Conservation (phyloP, 2,888 invertebrate species). For the Drosophila yooni region DNA sequence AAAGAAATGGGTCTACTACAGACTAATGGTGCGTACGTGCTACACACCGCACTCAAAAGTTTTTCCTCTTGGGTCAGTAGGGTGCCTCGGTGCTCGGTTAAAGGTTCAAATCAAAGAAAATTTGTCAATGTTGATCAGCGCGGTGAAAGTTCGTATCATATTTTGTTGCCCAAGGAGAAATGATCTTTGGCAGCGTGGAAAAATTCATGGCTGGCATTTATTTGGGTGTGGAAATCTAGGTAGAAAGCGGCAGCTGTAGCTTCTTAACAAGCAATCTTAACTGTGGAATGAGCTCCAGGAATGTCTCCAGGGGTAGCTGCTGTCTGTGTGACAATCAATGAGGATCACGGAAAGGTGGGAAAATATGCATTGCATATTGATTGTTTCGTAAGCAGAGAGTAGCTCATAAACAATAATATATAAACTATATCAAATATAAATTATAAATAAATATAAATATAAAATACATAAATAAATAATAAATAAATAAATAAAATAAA, state of each 20-base stretch:
- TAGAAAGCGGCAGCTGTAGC: constrained; percentile 50
- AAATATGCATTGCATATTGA: constrained; percentile 35
- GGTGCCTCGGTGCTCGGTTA: constrained; percentile 41
- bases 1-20: constrained; percentile 19
- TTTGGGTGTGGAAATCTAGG: constrained; percentile 49
- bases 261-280: constrained; percentile 29
- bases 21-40: constrained; percentile 74
- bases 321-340: constrained; percentile 31
- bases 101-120: constrained; percentile 63
- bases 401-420: no score
- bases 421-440: no score
- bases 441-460: no score
- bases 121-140: constrained; percentile 59
- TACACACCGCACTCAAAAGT: constrained; percentile 53
- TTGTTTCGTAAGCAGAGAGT: background rate
- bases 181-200: constrained; percentile 46
- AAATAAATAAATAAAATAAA: no score
- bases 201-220: constrained; percentile 19
- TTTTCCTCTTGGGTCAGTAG: constrained; percentile 53
- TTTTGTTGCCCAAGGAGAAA: constrained; percentile 5
- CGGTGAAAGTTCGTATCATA: constrained; percentile 68
- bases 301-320: constrained; percentile 20
- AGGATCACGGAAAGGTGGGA: constrained; percentile 12
- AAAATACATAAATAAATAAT: no score
- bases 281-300: constrained; percentile 17